These are phyloP conservation scores for Eugnorisma glareosa DNA, from an alignment of 2,888 invertebrate genomes.

Conservation along the genomic window DNA sequence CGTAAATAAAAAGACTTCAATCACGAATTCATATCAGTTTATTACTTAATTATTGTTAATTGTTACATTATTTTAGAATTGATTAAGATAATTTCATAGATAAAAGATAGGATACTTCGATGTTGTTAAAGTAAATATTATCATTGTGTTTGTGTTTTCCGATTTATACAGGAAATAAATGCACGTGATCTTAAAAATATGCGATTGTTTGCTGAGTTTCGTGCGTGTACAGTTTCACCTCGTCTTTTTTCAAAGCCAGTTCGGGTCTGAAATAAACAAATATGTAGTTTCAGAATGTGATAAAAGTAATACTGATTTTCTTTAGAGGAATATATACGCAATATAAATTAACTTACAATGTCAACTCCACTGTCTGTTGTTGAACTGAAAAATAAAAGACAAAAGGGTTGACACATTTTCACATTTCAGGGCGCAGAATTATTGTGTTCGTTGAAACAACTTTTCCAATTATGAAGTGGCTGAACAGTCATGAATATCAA, in stretches of 20 bases:
- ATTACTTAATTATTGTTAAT: constrained; percentile 36
- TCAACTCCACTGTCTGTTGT: constrained; percentile 84
- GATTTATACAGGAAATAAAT: constrained; percentile 17
- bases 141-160: not conserved
- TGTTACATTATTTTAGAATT: constrained; percentile 24
- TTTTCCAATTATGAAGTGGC: constrained; percentile 44
- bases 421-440: constrained; percentile 23
- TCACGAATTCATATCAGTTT: constrained; percentile 21
- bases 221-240: constrained; percentile 80
- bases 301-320: not conserved
- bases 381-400: constrained; percentile 80
- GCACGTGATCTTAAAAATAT: constrained; percentile 74
- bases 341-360: constrained; percentile 80
- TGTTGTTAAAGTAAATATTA: constrained; percentile 14
- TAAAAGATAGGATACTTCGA: constrained; percentile 34
- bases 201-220: constrained; percentile 81
- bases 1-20: constrained; percentile 28
- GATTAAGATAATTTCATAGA: constrained; percentile 36
- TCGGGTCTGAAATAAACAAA: constrained; percentile 79
- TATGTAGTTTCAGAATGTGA: not conserved
- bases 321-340: not conserved
- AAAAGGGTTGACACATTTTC: constrained; percentile 22
- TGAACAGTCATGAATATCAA: constrained; percentile 34
- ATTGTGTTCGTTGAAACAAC: constrained; percentile 34
- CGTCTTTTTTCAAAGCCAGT: constrained; percentile 84